Evolutionary conservation across 2,888 invertebrate genomes (phyloP).

Genomic region (Caenorhabditis sinica): DNA sequence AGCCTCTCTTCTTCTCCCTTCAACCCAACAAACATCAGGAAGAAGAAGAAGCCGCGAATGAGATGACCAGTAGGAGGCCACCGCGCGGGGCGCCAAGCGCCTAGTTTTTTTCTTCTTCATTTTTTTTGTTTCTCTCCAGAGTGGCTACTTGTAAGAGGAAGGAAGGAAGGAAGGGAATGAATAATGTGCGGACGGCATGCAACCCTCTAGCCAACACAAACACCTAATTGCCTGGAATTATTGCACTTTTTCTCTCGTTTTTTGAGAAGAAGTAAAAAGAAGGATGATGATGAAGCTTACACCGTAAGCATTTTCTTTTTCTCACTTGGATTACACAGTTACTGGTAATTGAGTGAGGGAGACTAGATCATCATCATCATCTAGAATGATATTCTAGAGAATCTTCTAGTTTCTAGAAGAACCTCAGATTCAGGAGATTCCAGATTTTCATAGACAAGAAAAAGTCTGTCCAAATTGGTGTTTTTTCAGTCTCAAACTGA

Average conservation of each 20-base stretch:
- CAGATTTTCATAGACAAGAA: too few species aligned
- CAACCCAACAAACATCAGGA: conserved; percentile 18
- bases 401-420: too few species aligned
- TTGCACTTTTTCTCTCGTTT: conserved; percentile 40
- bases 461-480: too few species aligned
- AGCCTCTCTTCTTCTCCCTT: background rate
- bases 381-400: too few species aligned
- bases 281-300: background rate
- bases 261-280: background rate
- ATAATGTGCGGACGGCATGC: conserved; percentile 57
- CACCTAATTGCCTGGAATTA: conserved; percentile 63
- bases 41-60: conserved; percentile 18
- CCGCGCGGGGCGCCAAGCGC: conserved; percentile 28
- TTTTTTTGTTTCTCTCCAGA: background rate
- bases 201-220: conserved; percentile 5
- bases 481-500: too few species aligned
- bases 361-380: too few species aligned
- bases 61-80: conserved; percentile 45
- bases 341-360: too few species aligned
- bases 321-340: too few species aligned
- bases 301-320: background rate
- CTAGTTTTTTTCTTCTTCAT: conserved; percentile 37
- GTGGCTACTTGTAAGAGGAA: conserved; percentile 44
- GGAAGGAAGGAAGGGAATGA: conserved; percentile 27
- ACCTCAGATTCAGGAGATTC: too few species aligned